These are phyloP conservation scores for Cotesia vestalis DNA, from an alignment of 1,140 invertebrate genomes.

Conservation along the genomic window DNA sequence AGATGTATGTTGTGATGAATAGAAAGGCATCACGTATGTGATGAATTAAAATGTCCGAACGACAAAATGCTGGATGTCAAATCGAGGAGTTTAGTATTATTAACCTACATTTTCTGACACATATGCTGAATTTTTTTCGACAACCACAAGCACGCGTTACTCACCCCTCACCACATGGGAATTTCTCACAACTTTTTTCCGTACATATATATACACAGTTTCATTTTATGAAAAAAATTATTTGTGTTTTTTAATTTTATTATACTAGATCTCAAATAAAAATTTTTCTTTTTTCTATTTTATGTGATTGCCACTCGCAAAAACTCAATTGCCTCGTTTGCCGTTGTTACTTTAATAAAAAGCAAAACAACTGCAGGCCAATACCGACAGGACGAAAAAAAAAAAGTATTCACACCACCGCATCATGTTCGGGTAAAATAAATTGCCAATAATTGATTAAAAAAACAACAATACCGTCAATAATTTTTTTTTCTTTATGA, in stretches of 20 bases:
- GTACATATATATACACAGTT: slow-evolving; percentile 35
- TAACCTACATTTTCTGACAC: slow-evolving; percentile 10
- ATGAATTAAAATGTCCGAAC: slow-evolving; percentile 30
- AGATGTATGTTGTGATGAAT: slow-evolving; percentile 1
- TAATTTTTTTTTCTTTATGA: too few relatives aligned
- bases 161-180: slow-evolving; percentile 10
- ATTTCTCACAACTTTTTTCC: slow-evolving; percentile 30
- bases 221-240: slow-evolving; percentile 12
- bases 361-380: background rate
- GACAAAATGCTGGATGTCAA: slow-evolving; percentile 28
- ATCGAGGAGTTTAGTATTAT: slow-evolving; percentile 28
- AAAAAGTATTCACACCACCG: background rate
- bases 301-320: slow-evolving; percentile 20
- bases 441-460: slow-evolving; percentile 20
- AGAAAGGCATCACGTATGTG: slow-evolving; percentile 13
- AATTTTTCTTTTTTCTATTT: slow-evolving; percentile 15
- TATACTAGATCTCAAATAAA: slow-evolving; percentile 21
- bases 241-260: slow-evolving; percentile 4
- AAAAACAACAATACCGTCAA: background rate
- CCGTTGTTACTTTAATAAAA: background rate
- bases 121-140: slow-evolving; percentile 30
- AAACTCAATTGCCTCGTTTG: slow-evolving; percentile 21
- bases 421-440: background rate
- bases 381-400: background rate
- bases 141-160: slow-evolving; percentile 9